Conservation (phyloP, 2,888 invertebrate genomes). For the Epirrhoe alternata region DNA sequence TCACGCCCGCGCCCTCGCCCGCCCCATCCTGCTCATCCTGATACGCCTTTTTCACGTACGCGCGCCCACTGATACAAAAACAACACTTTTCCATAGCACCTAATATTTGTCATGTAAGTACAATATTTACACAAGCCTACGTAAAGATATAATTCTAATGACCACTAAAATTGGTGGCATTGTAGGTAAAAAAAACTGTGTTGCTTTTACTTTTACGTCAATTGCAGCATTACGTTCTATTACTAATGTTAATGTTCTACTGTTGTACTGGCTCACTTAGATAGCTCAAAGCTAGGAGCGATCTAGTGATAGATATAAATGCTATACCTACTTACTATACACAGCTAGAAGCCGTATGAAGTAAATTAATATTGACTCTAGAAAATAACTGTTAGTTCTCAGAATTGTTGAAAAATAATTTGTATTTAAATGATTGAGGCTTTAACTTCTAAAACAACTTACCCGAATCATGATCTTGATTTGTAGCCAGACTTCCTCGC, state of each 20-base stretch:
- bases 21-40: conserved; percentile 63
- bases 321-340: neutral
- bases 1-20: conserved; percentile 64
- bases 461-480: conserved; percentile 73
- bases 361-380: too few relatives aligned
- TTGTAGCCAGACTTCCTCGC: conserved; percentile 45
- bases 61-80: conserved; percentile 63
- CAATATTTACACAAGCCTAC: too few relatives aligned
- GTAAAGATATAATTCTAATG: too few relatives aligned
- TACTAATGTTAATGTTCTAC: too few relatives aligned
- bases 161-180: too few relatives aligned
- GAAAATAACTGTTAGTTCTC: neutral
- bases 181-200: too few relatives aligned
- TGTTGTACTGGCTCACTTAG: too few relatives aligned
- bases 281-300: too few relatives aligned
- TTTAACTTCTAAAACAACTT: conserved; percentile 45
- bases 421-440: too few relatives aligned
- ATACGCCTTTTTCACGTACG: conserved; percentile 66
- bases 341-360: too few relatives aligned
- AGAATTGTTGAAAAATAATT: neutral
- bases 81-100: conserved; percentile 22
- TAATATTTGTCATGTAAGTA: neutral
- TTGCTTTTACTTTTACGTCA: too few relatives aligned
- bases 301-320: neutral
- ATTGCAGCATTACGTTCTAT: too few relatives aligned